Percentiles rank a stretch among this genome's conserved stretches.
These are phyloP conservation scores for Oncorhynchus masou DNA, from an alignment of 2,113 vertebrate species.

Conservation along the genomic window DNA sequence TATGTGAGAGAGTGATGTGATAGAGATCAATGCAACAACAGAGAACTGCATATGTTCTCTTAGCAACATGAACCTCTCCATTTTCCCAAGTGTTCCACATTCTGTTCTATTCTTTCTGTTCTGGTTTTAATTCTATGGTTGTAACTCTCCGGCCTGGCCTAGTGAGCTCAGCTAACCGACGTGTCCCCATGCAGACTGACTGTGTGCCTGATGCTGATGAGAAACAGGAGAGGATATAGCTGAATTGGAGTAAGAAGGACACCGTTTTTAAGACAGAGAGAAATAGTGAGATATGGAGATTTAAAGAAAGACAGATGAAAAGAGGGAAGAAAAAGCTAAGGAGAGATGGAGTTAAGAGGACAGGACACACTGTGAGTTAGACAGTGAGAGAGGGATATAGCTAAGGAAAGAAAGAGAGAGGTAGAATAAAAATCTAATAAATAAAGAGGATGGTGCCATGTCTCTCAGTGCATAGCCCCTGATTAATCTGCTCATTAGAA, in stretches of 20 bases:
- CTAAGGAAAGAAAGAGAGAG: conserved; percentile 36
- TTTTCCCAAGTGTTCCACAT: neutral
- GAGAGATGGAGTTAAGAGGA: neutral
- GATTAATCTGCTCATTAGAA: conserved; percentile 70
- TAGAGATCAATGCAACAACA: too few species aligned
- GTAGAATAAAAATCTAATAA: conserved; percentile 39
- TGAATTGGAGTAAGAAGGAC: neutral
- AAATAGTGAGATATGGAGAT: neutral
- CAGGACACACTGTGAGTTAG: neutral
- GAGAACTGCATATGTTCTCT: too few species aligned
- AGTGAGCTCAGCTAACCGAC: too few species aligned
- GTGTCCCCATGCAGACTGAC: neutral
- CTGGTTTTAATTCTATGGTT: neutral
- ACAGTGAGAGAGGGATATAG: conserved; percentile 18
- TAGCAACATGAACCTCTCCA: too few species aligned
- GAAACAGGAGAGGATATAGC: neutral
- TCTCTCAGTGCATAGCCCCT: conserved; percentile 35
- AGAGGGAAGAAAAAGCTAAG: neutral
- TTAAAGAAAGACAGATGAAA: neutral
- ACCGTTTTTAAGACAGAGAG: neutral
- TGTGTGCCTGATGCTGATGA: neutral
- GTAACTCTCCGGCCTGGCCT: too few species aligned
- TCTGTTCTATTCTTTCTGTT: neutral
- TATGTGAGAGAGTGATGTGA: too few species aligned
- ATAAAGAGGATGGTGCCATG: conserved; percentile 18